Percentiles rank a stretch among this genome's conserved stretches.
These are phyloP conservation scores for Ochotona curzoniae DNA, from an alignment of 2,113 vertebrate genomes.

Conservation along the genomic window DNA sequence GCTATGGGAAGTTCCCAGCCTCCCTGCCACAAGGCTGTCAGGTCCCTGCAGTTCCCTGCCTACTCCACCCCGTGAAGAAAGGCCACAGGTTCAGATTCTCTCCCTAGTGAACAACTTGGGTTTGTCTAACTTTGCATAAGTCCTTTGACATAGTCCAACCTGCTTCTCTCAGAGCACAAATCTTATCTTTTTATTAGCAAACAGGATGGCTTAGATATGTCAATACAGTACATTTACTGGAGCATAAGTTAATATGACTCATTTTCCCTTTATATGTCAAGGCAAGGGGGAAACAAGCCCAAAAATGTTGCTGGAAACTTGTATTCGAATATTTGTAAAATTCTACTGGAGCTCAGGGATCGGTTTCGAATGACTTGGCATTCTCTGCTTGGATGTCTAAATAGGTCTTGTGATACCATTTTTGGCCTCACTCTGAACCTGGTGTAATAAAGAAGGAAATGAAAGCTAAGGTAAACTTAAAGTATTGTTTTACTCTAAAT, in stretches of 20 bases:
- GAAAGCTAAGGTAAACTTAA: slow-evolving; percentile 88
- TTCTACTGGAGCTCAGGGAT: slow-evolving; percentile 72
- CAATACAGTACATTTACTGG: slow-evolving; percentile 63
- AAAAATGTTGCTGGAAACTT: slow-evolving; percentile 70
- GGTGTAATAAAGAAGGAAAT: slow-evolving; percentile 87
- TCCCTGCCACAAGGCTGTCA: slow-evolving; percentile 31
- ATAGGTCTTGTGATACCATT: slow-evolving; percentile 81
- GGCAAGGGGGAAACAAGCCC: slow-evolving; percentile 65
- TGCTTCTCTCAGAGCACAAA: slow-evolving; percentile 55
- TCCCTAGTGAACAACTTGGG: neutral
- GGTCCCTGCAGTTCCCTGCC: slow-evolving; percentile 34
- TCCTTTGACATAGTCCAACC: slow-evolving; percentile 33
- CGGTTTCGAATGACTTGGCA: slow-evolving; percentile 80
- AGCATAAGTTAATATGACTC: slow-evolving; percentile 73
- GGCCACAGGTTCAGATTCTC: slow-evolving; percentile 47
- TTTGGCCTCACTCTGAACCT: slow-evolving; percentile 87
- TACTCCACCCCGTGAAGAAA: slow-evolving; percentile 43
- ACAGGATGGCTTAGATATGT: slow-evolving; percentile 71
- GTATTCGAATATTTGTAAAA: slow-evolving; percentile 24
- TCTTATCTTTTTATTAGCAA: slow-evolving; percentile 74
- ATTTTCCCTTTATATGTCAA: slow-evolving; percentile 70
- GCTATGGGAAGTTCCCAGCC: slow-evolving; percentile 21
- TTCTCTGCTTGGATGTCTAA: slow-evolving; percentile 79
- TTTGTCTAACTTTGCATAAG: slow-evolving; percentile 19
- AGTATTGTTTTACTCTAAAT: slow-evolving; percentile 90